phyloP scores from a whole-genome alignment of 2,113 vertebrate genomes.

The Poeciliopsis retropinna region DNA sequence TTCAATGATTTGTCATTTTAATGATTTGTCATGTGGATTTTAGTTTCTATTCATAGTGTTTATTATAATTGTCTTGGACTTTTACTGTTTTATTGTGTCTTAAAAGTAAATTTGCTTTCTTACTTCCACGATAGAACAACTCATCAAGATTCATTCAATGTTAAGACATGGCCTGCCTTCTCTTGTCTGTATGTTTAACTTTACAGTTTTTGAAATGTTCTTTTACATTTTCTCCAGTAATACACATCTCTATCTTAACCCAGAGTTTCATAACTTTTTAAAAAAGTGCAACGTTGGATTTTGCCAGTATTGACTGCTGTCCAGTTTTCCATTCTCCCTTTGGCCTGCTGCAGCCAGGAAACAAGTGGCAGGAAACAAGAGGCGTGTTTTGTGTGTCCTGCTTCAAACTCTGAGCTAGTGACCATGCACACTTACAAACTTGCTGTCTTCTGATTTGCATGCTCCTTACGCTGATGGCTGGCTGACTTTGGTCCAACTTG shows the following conservation, averaged over 20 bases:
- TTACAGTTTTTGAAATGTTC: background rate
- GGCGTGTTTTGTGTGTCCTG: conserved; percentile 49
- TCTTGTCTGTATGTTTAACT: background rate
- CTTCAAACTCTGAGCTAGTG: conserved; percentile 29
- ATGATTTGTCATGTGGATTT: background rate
- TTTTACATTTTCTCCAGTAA: background rate
- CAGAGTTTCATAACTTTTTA: background rate
- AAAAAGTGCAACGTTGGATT: conserved; percentile 23
- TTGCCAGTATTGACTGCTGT: conserved; percentile 10
- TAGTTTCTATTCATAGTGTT: background rate
- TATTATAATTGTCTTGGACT: background rate
- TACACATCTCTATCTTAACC: background rate
- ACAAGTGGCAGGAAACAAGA: conserved; percentile 64
- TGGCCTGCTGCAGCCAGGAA: conserved; percentile 69
- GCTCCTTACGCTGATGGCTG: conserved; percentile 12
- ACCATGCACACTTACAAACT: conserved; percentile 16
- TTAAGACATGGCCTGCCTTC: background rate
- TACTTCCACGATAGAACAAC: background rate
- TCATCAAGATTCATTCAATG: background rate
- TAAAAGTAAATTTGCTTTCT: background rate
- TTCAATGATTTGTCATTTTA: background rate
- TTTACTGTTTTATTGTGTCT: background rate
- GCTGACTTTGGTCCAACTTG: conserved; percentile 30
- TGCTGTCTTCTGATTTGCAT: conserved; percentile 31
- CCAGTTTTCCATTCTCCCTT: conserved; percentile 65